A percentile compares a stretch with the other conserved stretches of the same genome.
phyloP scores from a whole-genome alignment of 2,888 invertebrate species.

The Zeuzera pyrina region DNA sequence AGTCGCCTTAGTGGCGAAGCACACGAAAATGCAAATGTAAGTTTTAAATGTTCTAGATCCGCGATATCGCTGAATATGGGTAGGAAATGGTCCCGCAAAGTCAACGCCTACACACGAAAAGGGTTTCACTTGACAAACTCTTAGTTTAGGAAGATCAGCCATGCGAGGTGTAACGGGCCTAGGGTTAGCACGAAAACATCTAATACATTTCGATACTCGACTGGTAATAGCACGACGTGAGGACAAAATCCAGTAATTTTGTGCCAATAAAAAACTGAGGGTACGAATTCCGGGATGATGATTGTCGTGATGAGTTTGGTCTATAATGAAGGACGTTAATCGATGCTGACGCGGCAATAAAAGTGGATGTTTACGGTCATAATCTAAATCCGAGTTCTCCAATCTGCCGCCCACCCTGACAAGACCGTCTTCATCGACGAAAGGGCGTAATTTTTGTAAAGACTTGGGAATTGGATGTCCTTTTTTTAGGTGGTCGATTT shows the following conservation, averaged over 20 bases:
- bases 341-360: neutral
- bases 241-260: neutral
- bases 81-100: neutral
- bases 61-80: neutral
- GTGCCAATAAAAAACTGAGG: neutral
- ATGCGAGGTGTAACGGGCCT: neutral
- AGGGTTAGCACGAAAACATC: neutral
- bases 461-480: neutral
- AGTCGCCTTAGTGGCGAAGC: slow-evolving; percentile 16
- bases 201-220: neutral
- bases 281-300: neutral
- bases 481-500: neutral
- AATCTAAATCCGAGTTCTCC: neutral
- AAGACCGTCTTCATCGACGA: neutral
- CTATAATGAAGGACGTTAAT: neutral
- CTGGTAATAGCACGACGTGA: neutral
- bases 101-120: slow-evolving; percentile 1
- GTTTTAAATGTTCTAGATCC: slow-evolving; percentile 5
- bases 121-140: neutral
- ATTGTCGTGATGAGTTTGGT: neutral
- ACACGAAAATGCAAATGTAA: slow-evolving; percentile 13
- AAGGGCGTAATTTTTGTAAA: neutral
- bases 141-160: neutral
- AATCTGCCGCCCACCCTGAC: neutral
- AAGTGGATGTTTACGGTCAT: neutral